These are phyloP conservation scores for Aproaerema taeniolella DNA, from an alignment of 2,888 invertebrate species.

Conservation along the genomic window DNA sequence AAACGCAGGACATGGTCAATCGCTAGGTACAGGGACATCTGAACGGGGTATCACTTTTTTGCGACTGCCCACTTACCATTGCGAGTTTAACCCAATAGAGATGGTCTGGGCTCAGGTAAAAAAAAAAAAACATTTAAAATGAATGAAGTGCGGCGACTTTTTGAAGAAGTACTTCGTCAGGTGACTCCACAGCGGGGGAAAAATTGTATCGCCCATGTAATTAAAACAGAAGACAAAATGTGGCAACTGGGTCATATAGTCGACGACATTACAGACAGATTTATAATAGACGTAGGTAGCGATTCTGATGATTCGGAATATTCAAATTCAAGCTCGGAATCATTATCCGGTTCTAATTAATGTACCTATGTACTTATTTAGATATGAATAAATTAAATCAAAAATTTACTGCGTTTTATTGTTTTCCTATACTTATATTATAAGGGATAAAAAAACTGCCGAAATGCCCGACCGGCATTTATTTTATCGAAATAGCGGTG, in stretches of 20 bases:
- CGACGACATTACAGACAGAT: background rate
- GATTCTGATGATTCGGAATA: background rate
- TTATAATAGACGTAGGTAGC: background rate
- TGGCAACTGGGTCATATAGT: background rate
- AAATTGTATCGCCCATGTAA: background rate
- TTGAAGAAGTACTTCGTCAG: conserved; percentile 2
- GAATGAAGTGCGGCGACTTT: background rate
- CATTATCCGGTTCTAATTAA: background rate
- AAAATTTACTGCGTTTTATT: no score
- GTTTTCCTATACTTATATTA: no score
- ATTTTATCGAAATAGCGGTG: no score
- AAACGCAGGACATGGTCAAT: no score
- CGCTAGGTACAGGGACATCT: no score
- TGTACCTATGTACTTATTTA: no score
- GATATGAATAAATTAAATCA: no score
- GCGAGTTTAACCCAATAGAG: conserved; percentile 17
- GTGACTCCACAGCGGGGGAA: background rate
- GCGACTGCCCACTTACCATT: conserved; percentile 16
- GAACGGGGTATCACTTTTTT: conserved; percentile 3
- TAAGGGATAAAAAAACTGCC: no score
- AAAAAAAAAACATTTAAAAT: conserved; percentile 11
- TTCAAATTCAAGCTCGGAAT: background rate
- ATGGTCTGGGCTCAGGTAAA: conserved; percentile 16
- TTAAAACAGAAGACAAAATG: background rate
- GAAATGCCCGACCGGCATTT: no score